phyloP scores from a whole-genome alignment of 2,797 vertebrate genomes.

The Miichthys miiuy region DNA sequence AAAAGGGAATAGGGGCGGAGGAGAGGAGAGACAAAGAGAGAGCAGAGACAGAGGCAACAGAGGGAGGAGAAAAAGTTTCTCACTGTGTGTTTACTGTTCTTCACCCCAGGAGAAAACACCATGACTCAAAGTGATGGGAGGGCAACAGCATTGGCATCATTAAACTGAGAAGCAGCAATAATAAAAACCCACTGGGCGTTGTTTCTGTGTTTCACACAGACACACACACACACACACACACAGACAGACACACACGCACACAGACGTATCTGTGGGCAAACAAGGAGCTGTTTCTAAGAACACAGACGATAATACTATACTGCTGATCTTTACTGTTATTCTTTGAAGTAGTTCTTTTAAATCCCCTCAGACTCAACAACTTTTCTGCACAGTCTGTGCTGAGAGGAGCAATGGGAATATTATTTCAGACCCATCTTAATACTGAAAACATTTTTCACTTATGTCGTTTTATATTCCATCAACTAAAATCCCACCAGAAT shows the following conservation, averaged over 20 bases:
- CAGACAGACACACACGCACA: too few species aligned
- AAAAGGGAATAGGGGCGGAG: not conserved
- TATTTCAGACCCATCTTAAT: slow-evolving; percentile 9
- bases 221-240: not conserved
- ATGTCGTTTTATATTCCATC: not conserved
- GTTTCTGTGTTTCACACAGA: slow-evolving; percentile 20
- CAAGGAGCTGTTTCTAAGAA: slow-evolving; percentile 10
- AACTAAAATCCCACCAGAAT: slow-evolving; percentile 8
- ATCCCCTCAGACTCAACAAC: not conserved
- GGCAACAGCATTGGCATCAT: slow-evolving; percentile 49
- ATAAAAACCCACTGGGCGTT: slow-evolving; percentile 40
- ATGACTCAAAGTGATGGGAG: slow-evolving; percentile 48
- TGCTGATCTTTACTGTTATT: slow-evolving; percentile 7
- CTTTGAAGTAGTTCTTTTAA: slow-evolving; percentile 20
- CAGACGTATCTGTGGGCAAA: slow-evolving; percentile 8
- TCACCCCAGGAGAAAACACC: slow-evolving; percentile 39
- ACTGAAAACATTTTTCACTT: not conserved
- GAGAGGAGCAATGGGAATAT: slow-evolving; percentile 12
- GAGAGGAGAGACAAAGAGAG: not conserved
- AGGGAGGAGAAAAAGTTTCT: slow-evolving; percentile 13
- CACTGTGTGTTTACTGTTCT: slow-evolving; percentile 34
- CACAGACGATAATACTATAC: not conserved
- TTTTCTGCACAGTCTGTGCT: not conserved
- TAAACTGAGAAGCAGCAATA: slow-evolving; percentile 41
- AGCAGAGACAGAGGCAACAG: not conserved